Evolutionary conservation across 2,113 vertebrate genomes (phyloP), one percentile per base, ranked within the genome.

Genomic region (Hippolais icterina): DNA sequence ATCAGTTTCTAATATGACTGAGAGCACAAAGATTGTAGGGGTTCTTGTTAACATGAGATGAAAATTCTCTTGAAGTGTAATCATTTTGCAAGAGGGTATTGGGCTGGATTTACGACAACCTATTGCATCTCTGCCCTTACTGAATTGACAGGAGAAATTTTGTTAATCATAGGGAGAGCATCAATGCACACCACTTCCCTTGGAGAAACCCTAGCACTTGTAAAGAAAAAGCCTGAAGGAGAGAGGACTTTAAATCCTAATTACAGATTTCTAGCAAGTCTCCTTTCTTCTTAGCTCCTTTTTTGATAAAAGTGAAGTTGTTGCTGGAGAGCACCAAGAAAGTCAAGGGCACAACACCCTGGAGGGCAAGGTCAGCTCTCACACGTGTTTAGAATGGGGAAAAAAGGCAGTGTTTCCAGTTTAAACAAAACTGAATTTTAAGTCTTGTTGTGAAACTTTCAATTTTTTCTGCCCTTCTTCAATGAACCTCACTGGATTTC

Each of bases 1-100:
- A 98, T 97, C 96, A 97, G 94, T 92, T 96, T 93, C 78, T 97
- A 97, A 97, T 94, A 97, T 87, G 95, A 96, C 93, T 91, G 92
- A 96, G 96, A 93, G 93, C 68, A 84, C 81, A 83, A 97, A 90
- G 96, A 96, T 94, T 90, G 92, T 68, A 95, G 96, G 96, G 94
- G 89, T 90, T 94, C 96, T 97, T 53, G 35, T 97, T 98, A 98
- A 91, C 77, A 91, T 35, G 84, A 96, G 93, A 98, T 97, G 96
- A 96, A 96, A 95, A 94, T 89, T 97, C 93, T 90, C 72, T 96
- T 93, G 75, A 93, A 96, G 50, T 84, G 83, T 96, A 97, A 98
- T 97, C 97, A 97, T 97, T 96, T 96, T 92, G 83, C 91, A 87
- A 63, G 72, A 60, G 86, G 82, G 79, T 68, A 61, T 92, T 85